Base-by-base conservation (phyloP, 2,888 invertebrate genomes). In the Pomacea canaliculata region DNA sequence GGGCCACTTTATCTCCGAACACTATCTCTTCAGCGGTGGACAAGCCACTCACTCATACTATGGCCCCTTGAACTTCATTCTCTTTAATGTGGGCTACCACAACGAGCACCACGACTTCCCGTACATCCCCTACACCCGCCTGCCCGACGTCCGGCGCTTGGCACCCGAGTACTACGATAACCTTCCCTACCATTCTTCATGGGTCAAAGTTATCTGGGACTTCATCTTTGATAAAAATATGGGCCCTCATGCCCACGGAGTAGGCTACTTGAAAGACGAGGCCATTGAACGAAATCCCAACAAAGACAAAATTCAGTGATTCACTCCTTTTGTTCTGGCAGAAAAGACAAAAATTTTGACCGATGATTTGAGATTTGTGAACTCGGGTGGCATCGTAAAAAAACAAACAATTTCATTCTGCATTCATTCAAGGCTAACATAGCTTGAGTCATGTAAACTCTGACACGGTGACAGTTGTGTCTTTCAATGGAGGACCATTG, bases 191-290 rank as follows among this genome's bases (percentile, higher is more conserved):
- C 99, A 99, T 89, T 93, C 95, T 83, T 98, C 98, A 56, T 99
- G 99, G 99, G 92, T 94, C 0, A 93, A 94, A 18, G 98, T 99
- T 0, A 92, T 99, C 0, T 98, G 96, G 88, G 97, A 98, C 89
- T 99, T 99, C 89, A 94, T 99, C 0, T 96, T 94, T 92, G 97
- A 99, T 91, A 97, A 97, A 0, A 95, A 95, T 19, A 95, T 99
- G 79, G 99, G 99, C 0, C 99, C 99, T 0, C 98, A 98, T 89
- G 97, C 98, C 0, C 93, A 98, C 72, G 95, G 89, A 4, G 86
- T 90, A 19, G 90, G 88, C 1, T 89, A 88, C 78, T 65, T 78
- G 37, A 84, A 83, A 73, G 78, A 82, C 37, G 51, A 56, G 51
- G 63, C 72, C 19, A 68, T 74, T 51, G 69, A 75, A 70, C 13